phyloP scores from a whole-genome alignment of 2,797 vertebrate species.

The Saxicola maurus region DNA sequence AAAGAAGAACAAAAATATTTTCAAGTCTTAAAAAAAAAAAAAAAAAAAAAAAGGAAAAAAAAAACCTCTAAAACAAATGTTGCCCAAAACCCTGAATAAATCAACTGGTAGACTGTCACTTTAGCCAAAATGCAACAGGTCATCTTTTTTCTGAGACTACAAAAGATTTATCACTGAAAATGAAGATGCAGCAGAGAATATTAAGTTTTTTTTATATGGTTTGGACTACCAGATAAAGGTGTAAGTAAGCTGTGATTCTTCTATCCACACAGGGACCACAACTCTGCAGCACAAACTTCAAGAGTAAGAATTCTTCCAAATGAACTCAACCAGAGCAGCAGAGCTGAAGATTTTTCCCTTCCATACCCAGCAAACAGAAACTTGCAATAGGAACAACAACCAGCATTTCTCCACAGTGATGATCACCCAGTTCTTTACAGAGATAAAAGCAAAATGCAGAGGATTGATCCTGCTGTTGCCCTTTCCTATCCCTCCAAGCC shows the following conservation, averaged over 20 bases:
- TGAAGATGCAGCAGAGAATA: background rate
- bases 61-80: too few species aligned
- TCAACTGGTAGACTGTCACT: background rate
- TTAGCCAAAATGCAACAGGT: rapidly evolving
- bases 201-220: background rate
- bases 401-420: background rate
- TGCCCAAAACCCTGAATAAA: background rate
- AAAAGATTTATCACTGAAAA: background rate
- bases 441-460: background rate
- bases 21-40: background rate
- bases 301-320: background rate
- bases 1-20: background rate
- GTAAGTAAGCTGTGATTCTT: background rate
- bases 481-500: background rate
- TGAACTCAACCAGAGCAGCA: background rate
- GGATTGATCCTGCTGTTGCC: background rate
- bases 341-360: background rate
- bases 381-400: background rate
- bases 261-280: background rate
- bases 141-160: background rate
- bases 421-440: background rate
- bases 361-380: background rate
- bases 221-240: background rate
- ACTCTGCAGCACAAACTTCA: background rate
- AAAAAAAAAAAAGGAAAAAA: rapidly evolving